Conservation (phyloP, 2,113 vertebrate species). For the Ciconia maguari region DNA sequence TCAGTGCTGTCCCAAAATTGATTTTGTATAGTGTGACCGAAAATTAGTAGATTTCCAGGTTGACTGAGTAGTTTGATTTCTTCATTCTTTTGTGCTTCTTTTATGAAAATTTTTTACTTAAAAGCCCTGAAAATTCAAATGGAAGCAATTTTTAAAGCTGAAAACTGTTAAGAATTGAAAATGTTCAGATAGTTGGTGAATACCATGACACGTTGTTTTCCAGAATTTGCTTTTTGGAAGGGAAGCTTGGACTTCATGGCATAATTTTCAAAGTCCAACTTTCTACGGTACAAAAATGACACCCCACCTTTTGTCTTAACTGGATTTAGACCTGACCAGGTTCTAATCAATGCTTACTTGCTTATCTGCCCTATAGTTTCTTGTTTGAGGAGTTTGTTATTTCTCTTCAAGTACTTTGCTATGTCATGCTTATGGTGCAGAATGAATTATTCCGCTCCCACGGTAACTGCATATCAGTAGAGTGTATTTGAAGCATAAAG, state of each 20-base stretch:
- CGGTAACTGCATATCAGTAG: accelerated
- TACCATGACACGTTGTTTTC: neutral
- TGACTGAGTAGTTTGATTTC: neutral
- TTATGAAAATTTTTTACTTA: neutral
- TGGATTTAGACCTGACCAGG: neutral
- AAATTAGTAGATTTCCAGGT: neutral
- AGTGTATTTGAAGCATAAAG: neutral
- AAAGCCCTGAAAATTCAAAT: neutral
- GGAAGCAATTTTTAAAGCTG: neutral
- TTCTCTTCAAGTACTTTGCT: neutral
- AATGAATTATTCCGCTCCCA: neutral
- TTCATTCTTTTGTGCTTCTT: neutral
- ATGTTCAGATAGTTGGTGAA: neutral
- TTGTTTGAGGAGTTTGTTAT: neutral
- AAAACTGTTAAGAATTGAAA: neutral
- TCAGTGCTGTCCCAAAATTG: neutral
- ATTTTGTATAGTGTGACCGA: neutral
- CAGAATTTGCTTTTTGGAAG: neutral
- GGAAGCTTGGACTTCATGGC: neutral
- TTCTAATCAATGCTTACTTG: neutral
- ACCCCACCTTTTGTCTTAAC: neutral
- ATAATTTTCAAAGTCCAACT: neutral
- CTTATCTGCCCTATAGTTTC: neutral
- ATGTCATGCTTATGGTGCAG: neutral
- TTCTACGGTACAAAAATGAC: neutral